Conservation (phyloP, 2,113 vertebrate genomes). For the Aspidoscelis tigris region DNA sequence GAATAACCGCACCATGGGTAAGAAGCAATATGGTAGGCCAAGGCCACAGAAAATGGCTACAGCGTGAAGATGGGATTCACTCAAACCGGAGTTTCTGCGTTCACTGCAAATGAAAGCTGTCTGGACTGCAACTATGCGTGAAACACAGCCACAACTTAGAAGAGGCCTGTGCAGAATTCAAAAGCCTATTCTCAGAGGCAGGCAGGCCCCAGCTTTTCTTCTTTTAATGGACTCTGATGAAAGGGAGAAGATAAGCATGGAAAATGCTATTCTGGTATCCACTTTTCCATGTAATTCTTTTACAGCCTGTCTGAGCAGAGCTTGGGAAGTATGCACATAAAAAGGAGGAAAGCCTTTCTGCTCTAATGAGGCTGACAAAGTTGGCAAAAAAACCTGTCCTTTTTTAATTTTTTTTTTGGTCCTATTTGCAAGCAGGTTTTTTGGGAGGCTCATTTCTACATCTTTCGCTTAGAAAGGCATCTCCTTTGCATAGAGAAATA, state of each 20-base stretch:
- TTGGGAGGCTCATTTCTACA: no score
- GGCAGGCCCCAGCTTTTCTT: conserved; percentile 54
- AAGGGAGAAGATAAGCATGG: conserved; percentile 49
- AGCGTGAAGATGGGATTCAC: not conserved
- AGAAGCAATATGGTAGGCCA: not conserved
- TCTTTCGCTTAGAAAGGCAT: no score
- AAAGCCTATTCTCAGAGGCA: conserved; percentile 41
- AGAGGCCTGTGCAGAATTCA: conserved; percentile 26
- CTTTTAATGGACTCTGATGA: conserved; percentile 62
- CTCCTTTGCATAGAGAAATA: no score
- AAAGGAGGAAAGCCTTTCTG: conserved; percentile 1
- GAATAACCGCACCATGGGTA: not conserved
- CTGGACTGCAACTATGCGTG: not conserved
- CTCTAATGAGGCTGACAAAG: not conserved
- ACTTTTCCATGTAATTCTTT: conserved; percentile 38
- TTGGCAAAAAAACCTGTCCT: not conserved
- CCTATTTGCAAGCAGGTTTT: no score
- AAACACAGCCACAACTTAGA: conserved; percentile 14
- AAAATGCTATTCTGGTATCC: conserved; percentile 38
- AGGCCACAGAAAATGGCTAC: fast-evolving
- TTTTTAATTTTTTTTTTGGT: no score
- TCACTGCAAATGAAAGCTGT: conserved; percentile 4
- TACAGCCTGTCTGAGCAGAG: conserved; percentile 47
- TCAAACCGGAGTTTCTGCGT: not conserved
- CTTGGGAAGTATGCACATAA: conserved; percentile 35